Evolutionary conservation across 2,888 invertebrate species (phyloP), one percentile per base, ranked within the genome.

Genomic region (Stegana nigrithorax): DNA sequence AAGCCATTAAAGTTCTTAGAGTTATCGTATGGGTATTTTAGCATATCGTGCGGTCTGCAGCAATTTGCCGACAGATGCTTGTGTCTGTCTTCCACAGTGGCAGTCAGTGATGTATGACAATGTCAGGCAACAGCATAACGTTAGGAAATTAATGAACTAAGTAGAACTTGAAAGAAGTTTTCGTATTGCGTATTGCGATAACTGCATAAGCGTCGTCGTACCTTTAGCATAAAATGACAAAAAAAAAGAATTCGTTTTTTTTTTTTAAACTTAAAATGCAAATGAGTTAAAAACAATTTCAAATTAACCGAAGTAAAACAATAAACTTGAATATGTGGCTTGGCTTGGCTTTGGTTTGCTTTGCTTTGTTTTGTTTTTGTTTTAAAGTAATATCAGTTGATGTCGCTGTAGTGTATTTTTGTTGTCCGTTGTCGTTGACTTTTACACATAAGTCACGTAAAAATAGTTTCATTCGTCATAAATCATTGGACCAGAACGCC

Each of bases 401-500:
- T 25, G 17, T n/a, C 39, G 27, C 29, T 21, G 29, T 23, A n/a
- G n/a, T n/a, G n/a, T n/a, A n/a, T 51, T 51, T 23, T 23, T 25
- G 29, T 55, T 29, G 19, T 32, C 7, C 19, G 12, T 23, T 50
- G 50, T 50, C 59, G 36, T 59, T 59, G 50, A 39, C 39, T 59
- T 36, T 47, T 14, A 26, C 23, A 36, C 50, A 59, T 70, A 70
- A 80, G 77, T 79, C 75, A 77, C 81, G 75, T 76, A 70, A 71
- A 39, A 55, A 75, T 67, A 69, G 59, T 71, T 79, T 66, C 67
- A 67, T 80, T 75, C 75, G 75, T 74, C 71, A 72, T 73, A 81
- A 77, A 78, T 75, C 78, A 63, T 80, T 81, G 72, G 80, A 80
- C 80, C 81, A 78, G 80, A 81, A 77, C 77, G 62, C 59, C 50